Conservation (phyloP, 2,113 vertebrate genomes). For the Embiotoca jacksoni region DNA sequence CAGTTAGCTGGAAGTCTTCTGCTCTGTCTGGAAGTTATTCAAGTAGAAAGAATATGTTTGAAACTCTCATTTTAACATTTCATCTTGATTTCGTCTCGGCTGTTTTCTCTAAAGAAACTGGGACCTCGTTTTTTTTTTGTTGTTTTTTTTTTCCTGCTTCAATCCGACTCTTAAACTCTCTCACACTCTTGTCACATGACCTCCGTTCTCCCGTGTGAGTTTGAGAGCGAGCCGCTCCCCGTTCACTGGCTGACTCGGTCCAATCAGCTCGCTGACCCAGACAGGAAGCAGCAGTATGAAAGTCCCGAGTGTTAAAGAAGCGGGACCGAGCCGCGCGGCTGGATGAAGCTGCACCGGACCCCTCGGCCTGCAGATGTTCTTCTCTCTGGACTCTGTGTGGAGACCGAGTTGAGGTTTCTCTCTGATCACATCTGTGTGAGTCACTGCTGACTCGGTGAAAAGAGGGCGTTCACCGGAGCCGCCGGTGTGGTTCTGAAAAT, state of each 20-base stretch:
- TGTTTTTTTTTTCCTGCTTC: conserved; percentile 10
- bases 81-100: no score
- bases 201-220: conserved; percentile 45
- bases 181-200: conserved; percentile 58
- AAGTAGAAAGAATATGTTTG: no score
- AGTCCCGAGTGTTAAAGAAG: conserved; percentile 53
- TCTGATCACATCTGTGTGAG: conserved; percentile 1
- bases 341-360: conserved; percentile 27
- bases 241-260: conserved; percentile 57
- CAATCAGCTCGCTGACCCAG: conserved; percentile 57
- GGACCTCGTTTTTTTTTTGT: conserved; percentile 11
- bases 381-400: background rate
- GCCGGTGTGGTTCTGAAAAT: conserved; percentile 44
- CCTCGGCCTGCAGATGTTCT: conserved; percentile 39
- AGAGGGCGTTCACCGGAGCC: conserved; percentile 37
- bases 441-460: conserved; percentile 31
- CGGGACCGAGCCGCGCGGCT: conserved; percentile 27
- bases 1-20: background rate
- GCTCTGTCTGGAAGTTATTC: background rate
- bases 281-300: conserved; percentile 55
- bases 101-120: background rate
- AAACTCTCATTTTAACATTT: no score
- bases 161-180: background rate
- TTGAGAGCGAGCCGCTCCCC: conserved; percentile 41
- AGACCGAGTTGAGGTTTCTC: conserved; percentile 3